Base-by-base conservation (phyloP, 2,888 invertebrate genomes). In the Tipula unca region DNA sequence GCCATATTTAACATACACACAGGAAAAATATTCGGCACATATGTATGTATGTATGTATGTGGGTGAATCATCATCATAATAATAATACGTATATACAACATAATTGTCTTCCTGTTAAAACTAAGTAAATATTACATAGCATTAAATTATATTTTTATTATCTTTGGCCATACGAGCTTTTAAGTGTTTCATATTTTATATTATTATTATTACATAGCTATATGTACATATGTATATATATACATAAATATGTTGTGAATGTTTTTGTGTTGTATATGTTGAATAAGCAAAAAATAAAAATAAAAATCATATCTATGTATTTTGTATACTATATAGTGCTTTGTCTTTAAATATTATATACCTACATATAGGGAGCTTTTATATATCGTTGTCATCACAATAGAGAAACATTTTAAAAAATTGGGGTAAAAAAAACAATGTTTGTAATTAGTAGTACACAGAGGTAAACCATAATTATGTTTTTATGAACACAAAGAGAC, bases 111-210 rank as follows among this genome's bases (percentile, higher is more conserved):
- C 69, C 69, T 25, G 69, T 25, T 69, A 13, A 69, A 69, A 69
- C 69, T 69, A 25, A 69, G 10, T 69, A 69, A 20, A 69, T 69
- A 69, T 69, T 69, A 69, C 25, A 69, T 25, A 69, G 25, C 69
- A 69, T 69, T 69, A 69, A 69, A 69, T 69, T 10, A 69, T 69
- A 69, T 69, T 69, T 69, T 69, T 69, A 69, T 69, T 69, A 25
- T 69, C 69, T 69, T 69, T 69, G 69, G 69, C 25, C 69, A 69
- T 69, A 69, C 69, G 69, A 69, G 69, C 69, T 69, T 69, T 69
- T 69, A 69, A 69, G 69, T 69, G 69, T 69, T 69, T 69, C 25
- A 69, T 48, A 69, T 69, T 69, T 69, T 69, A 69, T 69, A 69
- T 69, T 69, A 48, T 39, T 48, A 48, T 69, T 48, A 69, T 69